Evolutionary conservation across 2,113 vertebrate species (phyloP).

Genomic region (Synodontis membranacea): DNA sequence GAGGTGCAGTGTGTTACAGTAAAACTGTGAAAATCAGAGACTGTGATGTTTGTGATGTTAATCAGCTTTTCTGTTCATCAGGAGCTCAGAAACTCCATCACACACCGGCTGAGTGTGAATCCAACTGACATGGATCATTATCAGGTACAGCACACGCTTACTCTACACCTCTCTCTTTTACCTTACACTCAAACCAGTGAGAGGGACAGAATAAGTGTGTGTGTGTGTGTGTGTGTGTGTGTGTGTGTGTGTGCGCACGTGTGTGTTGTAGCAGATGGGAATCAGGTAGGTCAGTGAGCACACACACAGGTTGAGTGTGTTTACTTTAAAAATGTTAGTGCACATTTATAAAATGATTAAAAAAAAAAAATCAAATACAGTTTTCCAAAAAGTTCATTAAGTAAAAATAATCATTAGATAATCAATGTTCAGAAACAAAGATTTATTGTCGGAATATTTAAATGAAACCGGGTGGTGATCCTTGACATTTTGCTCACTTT

Average conservation of each 20-base stretch:
- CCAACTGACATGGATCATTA: not conserved
- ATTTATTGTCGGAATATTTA: no score
- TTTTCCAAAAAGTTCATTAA: no score
- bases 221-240: no score
- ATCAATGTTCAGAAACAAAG: no score
- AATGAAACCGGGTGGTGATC: no score
- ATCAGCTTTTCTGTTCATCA: constrained; percentile 39
- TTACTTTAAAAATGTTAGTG: not conserved
- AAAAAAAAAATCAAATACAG: no score
- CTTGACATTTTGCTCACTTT: no score
- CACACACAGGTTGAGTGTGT: not conserved
- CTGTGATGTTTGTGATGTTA: not conserved
- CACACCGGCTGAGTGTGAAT: constrained; percentile 26
- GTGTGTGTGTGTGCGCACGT: not conserved
- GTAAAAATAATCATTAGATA: no score
- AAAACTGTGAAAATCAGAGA: not conserved
- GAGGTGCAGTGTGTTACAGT: constrained; percentile 52
- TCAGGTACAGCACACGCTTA: not conserved
- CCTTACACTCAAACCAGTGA: no score
- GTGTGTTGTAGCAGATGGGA: constrained; percentile 1
- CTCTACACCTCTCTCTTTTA: not conserved
- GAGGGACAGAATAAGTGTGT: no score
- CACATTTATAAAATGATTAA: no score
- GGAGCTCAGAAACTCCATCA: constrained; percentile 56
- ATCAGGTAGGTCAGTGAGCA: not conserved